Base-by-base conservation (phyloP, 2,797 vertebrate genomes). In the Phyllotis vaccarum region DNA sequence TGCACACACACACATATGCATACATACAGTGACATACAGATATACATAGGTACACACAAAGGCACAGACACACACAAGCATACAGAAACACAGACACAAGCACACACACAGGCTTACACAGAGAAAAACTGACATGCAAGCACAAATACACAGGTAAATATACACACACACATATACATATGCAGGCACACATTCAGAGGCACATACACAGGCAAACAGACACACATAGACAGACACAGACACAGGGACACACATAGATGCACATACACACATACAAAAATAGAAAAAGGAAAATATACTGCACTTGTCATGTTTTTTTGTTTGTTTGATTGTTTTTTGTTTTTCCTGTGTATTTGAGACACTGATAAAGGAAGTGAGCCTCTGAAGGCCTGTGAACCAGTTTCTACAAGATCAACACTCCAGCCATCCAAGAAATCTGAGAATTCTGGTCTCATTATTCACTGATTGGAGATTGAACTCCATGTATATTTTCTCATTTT, bases 401-500 rank as follows among this genome's bases (percentile, higher is more conserved):
- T 86, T 91, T 89, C 58, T 80, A 75, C 85, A 70, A 70, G 75
- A 80, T 62, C 46, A 90, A 54, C 16, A 68, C 68, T 81, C 37
- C 66, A 91, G 40, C 21, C 82, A 94, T 49, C 37, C 49, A 86
- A 64, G 49, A 91, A 88, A 90, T 95, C n/a, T 19, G 52, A 80
- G 86, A 89, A 34, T 72, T 95, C 79, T 95, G 43, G 68, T 66
- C 95, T 91, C 64, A 83, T 76, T 92, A 74, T 95, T 79, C 11
- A 17, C 5, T 76, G 62, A 82, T 40, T 94, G 40, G 64, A n/a
- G 19, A 87, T 5, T 27, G n/a, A 62, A 9, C 5, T 72, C 86
- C 3, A 37, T 27, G 74, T 34, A 74, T 27, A 78, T 91, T 90
- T 96, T 85, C 21, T 89, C 19, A 81, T 93, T 52, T 40, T 62